Evolutionary conservation across 2,113 vertebrate species (phyloP), one percentile per base, ranked within the genome.

Genomic region (Ia io): DNA sequence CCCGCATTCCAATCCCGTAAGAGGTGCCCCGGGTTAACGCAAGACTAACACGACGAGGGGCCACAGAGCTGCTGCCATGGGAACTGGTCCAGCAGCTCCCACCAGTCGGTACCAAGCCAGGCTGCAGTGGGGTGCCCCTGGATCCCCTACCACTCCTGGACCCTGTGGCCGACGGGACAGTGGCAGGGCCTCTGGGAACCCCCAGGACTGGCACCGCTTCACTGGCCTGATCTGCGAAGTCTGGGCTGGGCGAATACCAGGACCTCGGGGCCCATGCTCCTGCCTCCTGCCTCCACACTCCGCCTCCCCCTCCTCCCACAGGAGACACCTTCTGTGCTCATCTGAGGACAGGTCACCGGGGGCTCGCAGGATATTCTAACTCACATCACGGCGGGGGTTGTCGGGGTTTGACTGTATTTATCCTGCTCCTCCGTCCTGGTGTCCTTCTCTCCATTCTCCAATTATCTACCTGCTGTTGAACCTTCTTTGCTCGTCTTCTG

Each of bases 381-480:
- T 12, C 35, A 22, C 11, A 1, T 32, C 9, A 5, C 1, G 0
- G 2, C 0, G 8, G 44, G 44, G 40, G n/a, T 2, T 1, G 8
- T 3, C 11, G 53, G 6, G 0, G 44, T 2, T 0, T 13, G 4
- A 4, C 71, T 17, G 23, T 3, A 6, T 32, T 10, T 2, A 17
- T 0, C 10, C 2, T 1, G 40, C 40, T n/a, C 63, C 0, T 0
- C 9, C 22, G 16, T 5, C 61, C 56, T 4, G 70, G 32, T 9
- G 44, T 37, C 7, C 32, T 1, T 18, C 51, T 53, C n/a, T n/a
- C 49, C 17, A 4, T 18, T 13, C 40, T 67, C 69, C 69, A 22
- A 4, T n/a, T 11, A 56, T 4, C 30, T 3, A 3, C 13, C 17
- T 20, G 79, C 18, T 20, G 51, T 13, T 49, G 32, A 13, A 7